Evolutionary conservation across 2,797 vertebrate genomes (phyloP), one percentile per base, ranked within the genome.

Genomic region (Coluber constrictor): DNA sequence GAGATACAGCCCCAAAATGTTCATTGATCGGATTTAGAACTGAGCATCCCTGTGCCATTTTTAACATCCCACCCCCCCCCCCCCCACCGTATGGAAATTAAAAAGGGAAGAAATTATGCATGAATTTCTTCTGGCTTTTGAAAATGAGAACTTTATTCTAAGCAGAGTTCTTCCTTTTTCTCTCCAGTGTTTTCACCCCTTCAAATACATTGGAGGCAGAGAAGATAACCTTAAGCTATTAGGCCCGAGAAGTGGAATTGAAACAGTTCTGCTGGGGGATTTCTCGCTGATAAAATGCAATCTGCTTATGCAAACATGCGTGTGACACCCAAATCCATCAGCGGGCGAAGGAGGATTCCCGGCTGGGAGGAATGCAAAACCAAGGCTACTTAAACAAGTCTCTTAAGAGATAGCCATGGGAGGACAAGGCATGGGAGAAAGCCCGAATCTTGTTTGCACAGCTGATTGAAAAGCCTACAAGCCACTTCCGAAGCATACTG

Each of bases 231-330:
- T 92, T 91, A 96, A 94, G 25, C 37, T 92, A 92, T 83, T 92
- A 90, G 93, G 89, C 90, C 61, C 90, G 51, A 7, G 92, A 51
- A 94, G 60, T 79, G 12, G 37, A 95, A 95, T 88, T 15, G 93
- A 94, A 95, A 61, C 94, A 94, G 94, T 95, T 96, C 91, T 94
- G 86, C 86, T 79, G 43, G 18, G 93, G 4, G 59, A 93, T 3
- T 2, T 95, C 32, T 93, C 92, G n/a, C 66, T 94, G 87, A 88
- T 94, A 93, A 94, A 95, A 95, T 92, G 47, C 61, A 91, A n/a
- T 86, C 87, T 94, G 61, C 87, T 94, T 94, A 93, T 59, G 61
- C 47, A 95, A 93, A 89, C 91, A 94, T 5, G 93, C 74, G 93
- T 54, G 89, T 79, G 92, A 88, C 86, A 89, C n/a, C 51, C 0